Evolutionary conservation across 2,797 vertebrate species (phyloP), one percentile per base, ranked within the genome.

Genomic region (Heterohyrax brucei): DNA sequence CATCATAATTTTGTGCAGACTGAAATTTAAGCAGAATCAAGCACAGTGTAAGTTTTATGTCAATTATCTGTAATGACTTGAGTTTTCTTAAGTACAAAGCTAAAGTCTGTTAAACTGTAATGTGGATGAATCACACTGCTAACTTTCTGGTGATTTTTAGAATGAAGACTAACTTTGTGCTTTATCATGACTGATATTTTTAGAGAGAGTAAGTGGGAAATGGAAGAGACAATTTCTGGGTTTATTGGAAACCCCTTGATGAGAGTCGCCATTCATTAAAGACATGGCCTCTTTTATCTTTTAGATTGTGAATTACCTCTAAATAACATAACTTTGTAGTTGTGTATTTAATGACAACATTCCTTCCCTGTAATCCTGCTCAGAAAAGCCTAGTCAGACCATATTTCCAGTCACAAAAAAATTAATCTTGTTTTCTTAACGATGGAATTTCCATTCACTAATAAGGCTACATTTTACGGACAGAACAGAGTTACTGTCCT

Each of bases 401-500:
- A 83, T 79, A 93, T 95, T 96, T 96, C 96, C 85, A 97, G 90
- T 98, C 91, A 97, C 77, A 97, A 92, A 97, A 97, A 76, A 95
- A 94, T 95, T 97, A 95, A 97, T 66, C 64, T 83, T 97, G 78
- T 98, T 98, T 98, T 97, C 97, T 98, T 98, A 98, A 98, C 88
- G 98, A 93, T 98, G 97, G 97, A 98, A 97, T 96, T 98, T 96
- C 96, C 98, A 95, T 97, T 98, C 97, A 97, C 98, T 98, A 98
- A 97, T 91, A 80, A 98, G 97, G 98, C 97, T 97, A 97, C 95
- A 95, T 98, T 98, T 97, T 98, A 98, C 19, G 97, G 97, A 98
- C 97, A 97, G 98, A 98, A 97, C 97, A 98, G 96, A 97, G 85
- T 97, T 97, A 98, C 95, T 98, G 98, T 98, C 98, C 98, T 98